Conservation (phyloP, 37 sponge, comb jelly and placozoan species). For the Tethya wilhelma region DNA sequence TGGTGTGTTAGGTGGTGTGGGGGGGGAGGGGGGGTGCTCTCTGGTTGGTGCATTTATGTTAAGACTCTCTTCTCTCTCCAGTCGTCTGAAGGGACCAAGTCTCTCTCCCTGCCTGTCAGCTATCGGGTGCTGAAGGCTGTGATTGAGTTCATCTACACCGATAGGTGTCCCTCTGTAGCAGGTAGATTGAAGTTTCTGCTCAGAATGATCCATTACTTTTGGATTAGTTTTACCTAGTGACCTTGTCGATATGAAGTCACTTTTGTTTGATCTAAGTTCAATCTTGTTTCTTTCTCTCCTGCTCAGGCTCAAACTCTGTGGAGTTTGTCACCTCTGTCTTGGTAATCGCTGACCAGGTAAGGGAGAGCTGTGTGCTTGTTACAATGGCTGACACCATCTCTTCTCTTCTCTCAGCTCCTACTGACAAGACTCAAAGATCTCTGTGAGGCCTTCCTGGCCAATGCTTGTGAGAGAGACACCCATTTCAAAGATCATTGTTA, state of each 20-base stretch:
- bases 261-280: neutral
- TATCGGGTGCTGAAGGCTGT: slow-evolving; percentile 45
- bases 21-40: neutral
- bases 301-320: slow-evolving; percentile 16
- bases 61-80: neutral
- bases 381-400: neutral
- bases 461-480: slow-evolving; percentile 29
- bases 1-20: neutral
- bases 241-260: neutral
- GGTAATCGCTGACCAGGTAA: slow-evolving; percentile 71
- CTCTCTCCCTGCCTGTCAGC: slow-evolving; percentile 42
- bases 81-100: slow-evolving; percentile 21
- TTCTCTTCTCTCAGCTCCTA: no score
- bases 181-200: no score
- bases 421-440: slow-evolving; percentile 54
- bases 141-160: slow-evolving; percentile 75
- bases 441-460: slow-evolving; percentile 63
- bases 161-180: slow-evolving; percentile 5
- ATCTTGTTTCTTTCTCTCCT: neutral
- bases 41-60: neutral
- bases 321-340: slow-evolving; percentile 48
- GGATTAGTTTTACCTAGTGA: neutral
- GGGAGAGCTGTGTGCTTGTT: neutral
- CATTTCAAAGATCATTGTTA: neutral
- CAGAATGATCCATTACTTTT: no score